These are phyloP conservation scores for Chelon labrosus DNA, from an alignment of 2,797 vertebrate species.

Conservation along the genomic window DNA sequence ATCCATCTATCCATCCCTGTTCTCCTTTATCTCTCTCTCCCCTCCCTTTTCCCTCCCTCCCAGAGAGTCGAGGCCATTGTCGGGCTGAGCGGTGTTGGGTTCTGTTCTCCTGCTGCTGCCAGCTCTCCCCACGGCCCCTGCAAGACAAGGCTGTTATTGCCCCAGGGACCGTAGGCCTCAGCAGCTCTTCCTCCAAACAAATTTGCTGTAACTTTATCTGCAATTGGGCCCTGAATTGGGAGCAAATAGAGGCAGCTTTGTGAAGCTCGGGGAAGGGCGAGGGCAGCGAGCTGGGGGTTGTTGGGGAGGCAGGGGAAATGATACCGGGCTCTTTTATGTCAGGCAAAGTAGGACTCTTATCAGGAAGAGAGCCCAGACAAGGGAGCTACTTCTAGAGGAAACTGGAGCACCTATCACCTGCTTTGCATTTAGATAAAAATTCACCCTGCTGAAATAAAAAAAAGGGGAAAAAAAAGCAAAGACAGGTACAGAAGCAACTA, in stretches of 20 bases:
- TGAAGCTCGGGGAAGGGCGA: conserved; percentile 85
- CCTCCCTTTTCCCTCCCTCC: conserved; percentile 51
- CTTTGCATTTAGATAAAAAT: conserved; percentile 91
- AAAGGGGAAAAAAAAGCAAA: conserved; percentile 67
- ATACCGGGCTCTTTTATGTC: conserved; percentile 91
- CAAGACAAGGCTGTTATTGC: conserved; percentile 94
- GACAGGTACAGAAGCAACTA: conserved; percentile 80
- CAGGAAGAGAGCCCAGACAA: conserved; percentile 88
- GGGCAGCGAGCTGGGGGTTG: conserved; percentile 84
- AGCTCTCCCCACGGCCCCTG: conserved; percentile 80
- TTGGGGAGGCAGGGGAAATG: conserved; percentile 86
- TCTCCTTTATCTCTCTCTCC: conserved; percentile 80
- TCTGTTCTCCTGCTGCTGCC: conserved; percentile 83
- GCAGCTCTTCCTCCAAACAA: conserved; percentile 98
- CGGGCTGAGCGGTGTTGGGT: conserved; percentile 87
- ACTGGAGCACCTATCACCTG: conserved; percentile 89
- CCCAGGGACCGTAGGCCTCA: conserved; percentile 92
- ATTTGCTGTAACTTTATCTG: conserved; percentile 99
- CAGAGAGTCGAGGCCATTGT: conserved; percentile 91
- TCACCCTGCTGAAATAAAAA: conserved; percentile 81
- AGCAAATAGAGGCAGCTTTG: conserved; percentile 96
- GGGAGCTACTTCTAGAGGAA: conserved; percentile 88
- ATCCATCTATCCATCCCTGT: conserved; percentile 64
- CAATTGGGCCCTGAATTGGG: conserved; percentile 93
- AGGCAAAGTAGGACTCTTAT: conserved; percentile 90